Conservation (phyloP, 2,888 invertebrate genomes). For the Oconnorella tubifera region DNA sequence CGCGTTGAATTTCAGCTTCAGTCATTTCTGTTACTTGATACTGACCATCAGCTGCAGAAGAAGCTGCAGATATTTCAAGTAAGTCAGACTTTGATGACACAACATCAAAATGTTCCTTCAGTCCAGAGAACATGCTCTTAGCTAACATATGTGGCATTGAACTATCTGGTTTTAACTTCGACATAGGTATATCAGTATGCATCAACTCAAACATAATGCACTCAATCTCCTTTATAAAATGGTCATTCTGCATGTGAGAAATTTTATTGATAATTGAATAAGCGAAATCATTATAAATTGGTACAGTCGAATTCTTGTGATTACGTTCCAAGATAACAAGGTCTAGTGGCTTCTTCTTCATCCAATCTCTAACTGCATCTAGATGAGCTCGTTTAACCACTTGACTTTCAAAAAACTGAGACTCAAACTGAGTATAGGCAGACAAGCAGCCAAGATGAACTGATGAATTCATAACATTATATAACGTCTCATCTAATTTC, state of each 20-base stretch:
- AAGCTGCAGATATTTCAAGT: too few species aligned
- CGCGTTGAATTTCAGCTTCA: not conserved
- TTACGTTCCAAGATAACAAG: slow-evolving; percentile 3
- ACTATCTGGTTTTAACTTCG: too few species aligned
- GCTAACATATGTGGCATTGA: too few species aligned
- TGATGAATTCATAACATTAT: not conserved
- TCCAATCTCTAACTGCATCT: slow-evolving; percentile 22
- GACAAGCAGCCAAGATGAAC: slow-evolving; percentile 19
- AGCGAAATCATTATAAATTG: not conserved
- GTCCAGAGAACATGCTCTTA: too few species aligned
- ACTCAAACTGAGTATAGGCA: slow-evolving; percentile 22
- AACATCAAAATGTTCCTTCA: too few species aligned
- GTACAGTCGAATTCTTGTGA: not conserved
- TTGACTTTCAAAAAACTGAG: slow-evolving; percentile 15
- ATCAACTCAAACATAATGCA: not conserved
- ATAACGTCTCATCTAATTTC: too few species aligned
- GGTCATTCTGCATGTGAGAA: not conserved
- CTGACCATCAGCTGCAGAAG: too few species aligned
- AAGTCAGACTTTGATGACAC: too few species aligned
- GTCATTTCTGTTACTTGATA: too few species aligned
- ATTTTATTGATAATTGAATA: not conserved
- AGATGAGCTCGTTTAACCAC: slow-evolving; percentile 18
- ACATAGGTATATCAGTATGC: too few species aligned
- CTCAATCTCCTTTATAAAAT: not conserved
- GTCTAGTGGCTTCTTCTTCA: slow-evolving; percentile 23